A percentile compares a stretch with the other conserved stretches of the same genome.
Conservation (phyloP, 1,140 invertebrate genomes). For the Brachionus sp. region DNA sequence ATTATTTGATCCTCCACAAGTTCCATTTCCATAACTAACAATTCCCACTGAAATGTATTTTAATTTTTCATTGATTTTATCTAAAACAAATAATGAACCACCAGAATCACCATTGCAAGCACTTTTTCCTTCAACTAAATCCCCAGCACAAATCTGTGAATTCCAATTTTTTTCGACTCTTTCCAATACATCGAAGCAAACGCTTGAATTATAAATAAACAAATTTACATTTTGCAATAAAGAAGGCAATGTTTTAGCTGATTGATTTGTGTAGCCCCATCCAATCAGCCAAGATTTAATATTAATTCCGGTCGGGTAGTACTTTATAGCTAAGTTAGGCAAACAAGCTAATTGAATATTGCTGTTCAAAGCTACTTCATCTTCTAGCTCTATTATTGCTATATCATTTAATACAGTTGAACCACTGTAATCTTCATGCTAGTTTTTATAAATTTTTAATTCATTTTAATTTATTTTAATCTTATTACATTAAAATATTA, state of each 20-base stretch:
- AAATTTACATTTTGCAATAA: conserved; percentile 3
- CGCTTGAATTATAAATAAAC: neutral
- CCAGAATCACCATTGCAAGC: conserved; percentile 38
- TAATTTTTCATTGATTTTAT: neutral
- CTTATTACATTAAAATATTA: neutral
- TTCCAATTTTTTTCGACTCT: conserved; percentile 1
- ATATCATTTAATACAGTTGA: neutral
- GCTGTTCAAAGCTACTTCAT: neutral
- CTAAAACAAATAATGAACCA: neutral
- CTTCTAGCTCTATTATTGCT: neutral
- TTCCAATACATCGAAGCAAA: neutral
- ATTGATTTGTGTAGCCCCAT: neutral
- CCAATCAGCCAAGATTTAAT: neutral
- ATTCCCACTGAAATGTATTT: neutral
- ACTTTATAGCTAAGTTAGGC: neutral
- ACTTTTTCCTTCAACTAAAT: neutral
- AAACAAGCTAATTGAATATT: neutral
- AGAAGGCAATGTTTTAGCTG: neutral
- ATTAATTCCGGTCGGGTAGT: neutral
- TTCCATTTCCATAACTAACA: conserved; percentile 26
- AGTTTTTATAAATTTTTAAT: neutral
- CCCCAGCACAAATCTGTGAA: conserved; percentile 31
- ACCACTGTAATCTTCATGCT: conserved; percentile 11
- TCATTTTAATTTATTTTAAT: neutral
- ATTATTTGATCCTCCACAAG: neutral